phyloP scores from a whole-genome alignment of 2,797 vertebrate species.

The Coilia nasus region DNA sequence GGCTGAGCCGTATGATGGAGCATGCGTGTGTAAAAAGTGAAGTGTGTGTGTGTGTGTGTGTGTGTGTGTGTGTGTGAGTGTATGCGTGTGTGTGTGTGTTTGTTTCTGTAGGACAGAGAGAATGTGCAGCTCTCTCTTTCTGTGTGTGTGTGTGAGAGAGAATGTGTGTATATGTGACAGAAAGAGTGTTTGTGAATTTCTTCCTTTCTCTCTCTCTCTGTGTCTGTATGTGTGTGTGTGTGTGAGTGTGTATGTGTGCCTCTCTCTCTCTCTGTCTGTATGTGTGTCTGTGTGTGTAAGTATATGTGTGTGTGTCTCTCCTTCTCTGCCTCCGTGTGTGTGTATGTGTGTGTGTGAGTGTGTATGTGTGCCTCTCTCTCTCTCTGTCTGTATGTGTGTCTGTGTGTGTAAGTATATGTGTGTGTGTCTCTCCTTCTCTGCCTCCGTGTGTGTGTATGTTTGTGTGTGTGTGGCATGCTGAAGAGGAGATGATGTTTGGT shows the following conservation, averaged over 20 bases:
- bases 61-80: neutral
- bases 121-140: too few relatives aligned
- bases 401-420: neutral
- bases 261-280: neutral
- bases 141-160: too few relatives aligned
- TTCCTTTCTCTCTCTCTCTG: neutral
- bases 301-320: neutral
- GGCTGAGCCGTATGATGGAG: neutral
- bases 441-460: neutral
- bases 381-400: too few relatives aligned
- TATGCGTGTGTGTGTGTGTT: too few relatives aligned
- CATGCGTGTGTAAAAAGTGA: neutral
- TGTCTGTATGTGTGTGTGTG: neutral
- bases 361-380: neutral
- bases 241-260: neutral
- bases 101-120: too few relatives aligned
- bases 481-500: conserved; percentile 2
- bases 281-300: neutral
- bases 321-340: too few relatives aligned
- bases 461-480: neutral
- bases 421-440: neutral
- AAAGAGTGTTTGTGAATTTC: too few relatives aligned
- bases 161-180: too few relatives aligned
- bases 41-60: neutral
- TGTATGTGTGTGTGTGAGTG: conserved; percentile 6